Base-by-base conservation (phyloP, 2,113 vertebrate species). In the Porphyrio hochstetteri region DNA sequence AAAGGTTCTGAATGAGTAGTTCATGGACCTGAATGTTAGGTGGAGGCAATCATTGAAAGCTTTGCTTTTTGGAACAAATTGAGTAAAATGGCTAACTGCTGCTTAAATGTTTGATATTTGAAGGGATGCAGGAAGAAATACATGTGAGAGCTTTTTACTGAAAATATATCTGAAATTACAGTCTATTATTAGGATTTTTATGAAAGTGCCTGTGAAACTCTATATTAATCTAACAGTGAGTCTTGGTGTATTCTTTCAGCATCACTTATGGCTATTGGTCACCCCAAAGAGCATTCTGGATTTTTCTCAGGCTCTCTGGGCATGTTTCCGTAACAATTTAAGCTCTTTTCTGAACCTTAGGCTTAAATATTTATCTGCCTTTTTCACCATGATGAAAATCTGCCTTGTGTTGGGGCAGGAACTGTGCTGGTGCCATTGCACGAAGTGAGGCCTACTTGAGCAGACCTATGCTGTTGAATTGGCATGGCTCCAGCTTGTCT, bases 271-370 rank as follows among this genome's bases (percentile, higher is more conserved):
- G n/a, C 27, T 88, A 9, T 38, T 79, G 36, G 11, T 69, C 20
- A 64, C n/a, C 27, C 69, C 56, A 55, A 48, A 70, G 24, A 82
- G 8, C 42, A 65, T 16, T 86, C 19, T 65, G 16, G 6, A 15
- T 14, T 35, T 72, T 83, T 52, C 64, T 40, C 0, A 0, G 14
- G 9, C 19, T 78, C 11, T 77, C 25, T n/a, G 12, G 10, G 3
- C 5, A 2, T 11, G 5, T 61, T 42, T 48, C 8, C 38, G 13
- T 36, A 75, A 36, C 31, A 75, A 52, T 70, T 78, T 40, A 57
- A 92, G 2, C 11, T 75, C 18, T 53, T 36, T 31, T 31, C 4
- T 11, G 4, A 90, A 36, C 8, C 11, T 70, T 16, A n/a, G 5
- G 3, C 75, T 82, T 82, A 23, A 75, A 28, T 21, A 19, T 75